A percentile compares a stretch with the other conserved stretches of the same genome.
Evolutionary conservation across 2,113 vertebrate species (phyloP).

Genomic region (Rhineura floridana): DNA sequence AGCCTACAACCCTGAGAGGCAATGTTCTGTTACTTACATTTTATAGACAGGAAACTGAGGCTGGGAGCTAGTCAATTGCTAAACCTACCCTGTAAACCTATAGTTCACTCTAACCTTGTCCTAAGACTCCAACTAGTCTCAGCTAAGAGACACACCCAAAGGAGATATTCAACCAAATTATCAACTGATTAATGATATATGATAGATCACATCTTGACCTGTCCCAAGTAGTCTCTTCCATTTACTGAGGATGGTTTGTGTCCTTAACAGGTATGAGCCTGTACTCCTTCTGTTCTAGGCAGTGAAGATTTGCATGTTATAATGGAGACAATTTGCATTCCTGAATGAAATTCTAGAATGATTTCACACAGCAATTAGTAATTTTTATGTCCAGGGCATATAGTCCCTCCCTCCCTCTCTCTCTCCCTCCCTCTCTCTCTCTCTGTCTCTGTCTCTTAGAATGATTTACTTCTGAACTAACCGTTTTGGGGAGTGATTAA

Average conservation of each 20-base stretch:
- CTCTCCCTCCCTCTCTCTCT: too few relatives aligned
- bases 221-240: not conserved
- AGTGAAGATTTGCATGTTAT: too few relatives aligned
- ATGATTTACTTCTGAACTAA: not conserved
- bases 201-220: not conserved
- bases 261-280: not conserved
- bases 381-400: too few relatives aligned
- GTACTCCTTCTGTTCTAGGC: not conserved
- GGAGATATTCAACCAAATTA: not conserved
- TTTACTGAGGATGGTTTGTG: not conserved
- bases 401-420: too few relatives aligned
- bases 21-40: not conserved
- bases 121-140: not conserved
- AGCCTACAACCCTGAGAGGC: not conserved
- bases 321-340: not conserved
- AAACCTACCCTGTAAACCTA: not conserved
- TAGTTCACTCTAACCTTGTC: not conserved
- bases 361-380: too few relatives aligned
- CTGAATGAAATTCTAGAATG: not conserved
- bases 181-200: not conserved
- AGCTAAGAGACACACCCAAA: not conserved
- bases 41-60: too few relatives aligned
- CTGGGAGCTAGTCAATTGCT: not conserved
- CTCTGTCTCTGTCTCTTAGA: not conserved
- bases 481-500: not conserved